Percentiles rank a stretch among this genome's conserved stretches.
phyloP scores from a whole-genome alignment of 2,113 vertebrate genomes.

The Isurus oxyrinchus region DNA sequence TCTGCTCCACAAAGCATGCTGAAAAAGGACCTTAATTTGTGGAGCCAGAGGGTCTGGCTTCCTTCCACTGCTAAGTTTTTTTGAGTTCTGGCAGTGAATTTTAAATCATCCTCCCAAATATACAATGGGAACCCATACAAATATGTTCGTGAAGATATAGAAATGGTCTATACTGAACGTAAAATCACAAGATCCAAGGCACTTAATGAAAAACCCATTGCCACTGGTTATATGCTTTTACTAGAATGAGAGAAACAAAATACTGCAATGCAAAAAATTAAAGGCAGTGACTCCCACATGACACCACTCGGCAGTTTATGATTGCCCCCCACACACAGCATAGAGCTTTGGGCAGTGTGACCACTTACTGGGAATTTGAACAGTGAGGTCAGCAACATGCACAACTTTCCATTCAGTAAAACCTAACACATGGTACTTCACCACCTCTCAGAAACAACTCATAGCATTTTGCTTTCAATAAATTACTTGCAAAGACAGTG shows the following conservation, averaged over 20 bases:
- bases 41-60: neutral
- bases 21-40: neutral
- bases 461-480: neutral
- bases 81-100: neutral
- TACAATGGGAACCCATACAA: neutral
- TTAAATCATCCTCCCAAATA: neutral
- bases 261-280: neutral
- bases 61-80: neutral
- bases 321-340: neutral
- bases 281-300: neutral
- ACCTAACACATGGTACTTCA: neutral
- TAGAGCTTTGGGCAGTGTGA: neutral
- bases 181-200: neutral
- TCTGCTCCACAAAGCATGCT: neutral
- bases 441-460: neutral
- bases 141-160: neutral
- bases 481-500: neutral
- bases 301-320: neutral
- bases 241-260: neutral
- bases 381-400: neutral
- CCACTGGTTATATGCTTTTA: neutral
- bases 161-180: neutral
- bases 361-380: neutral
- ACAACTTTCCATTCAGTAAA: neutral
- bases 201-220: neutral